Conservation (phyloP, 2,888 invertebrate species). For the Thera obeliscata region DNA sequence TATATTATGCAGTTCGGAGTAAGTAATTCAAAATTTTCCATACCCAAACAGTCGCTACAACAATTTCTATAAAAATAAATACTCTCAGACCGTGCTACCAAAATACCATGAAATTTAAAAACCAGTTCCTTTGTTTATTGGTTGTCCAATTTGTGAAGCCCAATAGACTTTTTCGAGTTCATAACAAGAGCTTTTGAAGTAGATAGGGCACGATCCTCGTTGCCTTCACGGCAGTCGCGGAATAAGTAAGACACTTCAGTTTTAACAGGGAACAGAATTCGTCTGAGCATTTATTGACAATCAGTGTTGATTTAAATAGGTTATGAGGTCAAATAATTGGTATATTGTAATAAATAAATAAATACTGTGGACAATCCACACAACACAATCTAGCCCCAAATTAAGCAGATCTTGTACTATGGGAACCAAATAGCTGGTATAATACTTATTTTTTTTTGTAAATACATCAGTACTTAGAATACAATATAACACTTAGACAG, state of each 20-base stretch:
- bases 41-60: too few species aligned
- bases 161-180: constrained; percentile 47
- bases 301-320: not conserved
- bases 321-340: too few species aligned
- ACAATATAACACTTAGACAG: too few species aligned
- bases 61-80: not conserved
- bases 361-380: too few species aligned
- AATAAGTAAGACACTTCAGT: constrained; percentile 25
- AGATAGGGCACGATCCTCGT: constrained; percentile 60
- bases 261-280: constrained; percentile 3
- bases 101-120: constrained; percentile 4
- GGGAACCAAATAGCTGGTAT: too few species aligned
- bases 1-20: too few species aligned
- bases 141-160: constrained; percentile 44
- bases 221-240: constrained; percentile 24
- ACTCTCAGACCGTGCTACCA: not conserved
- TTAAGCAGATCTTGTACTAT: too few species aligned
- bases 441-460: too few species aligned
- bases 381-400: too few species aligned
- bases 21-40: too few species aligned
- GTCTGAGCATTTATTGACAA: not conserved
- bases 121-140: constrained; percentile 33
- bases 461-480: too few species aligned
- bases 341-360: too few species aligned
- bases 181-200: constrained; percentile 50